Percentiles rank a stretch among this genome's conserved stretches.
These are phyloP conservation scores for Gambelia wislizenii DNA, from an alignment of 2,797 vertebrate genomes.

Conservation along the genomic window DNA sequence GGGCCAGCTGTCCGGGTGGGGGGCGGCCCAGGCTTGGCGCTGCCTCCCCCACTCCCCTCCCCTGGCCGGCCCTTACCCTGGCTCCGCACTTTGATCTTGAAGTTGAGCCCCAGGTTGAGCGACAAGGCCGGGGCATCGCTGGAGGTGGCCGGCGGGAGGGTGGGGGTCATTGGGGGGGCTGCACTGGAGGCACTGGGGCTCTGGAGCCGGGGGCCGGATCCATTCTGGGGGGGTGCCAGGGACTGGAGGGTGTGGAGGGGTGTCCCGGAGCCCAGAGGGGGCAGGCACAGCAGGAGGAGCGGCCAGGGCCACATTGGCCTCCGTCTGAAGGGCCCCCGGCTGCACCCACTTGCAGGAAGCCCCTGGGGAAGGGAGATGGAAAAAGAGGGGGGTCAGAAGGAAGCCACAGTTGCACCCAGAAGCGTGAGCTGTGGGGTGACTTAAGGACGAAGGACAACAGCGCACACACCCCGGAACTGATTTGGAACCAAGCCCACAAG, in stretches of 20 bases:
- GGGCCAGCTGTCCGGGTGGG: neutral
- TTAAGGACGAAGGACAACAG: too few relatives aligned
- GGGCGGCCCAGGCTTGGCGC: neutral
- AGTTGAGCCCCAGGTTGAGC: slow-evolving; percentile 75
- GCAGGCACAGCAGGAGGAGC: neutral
- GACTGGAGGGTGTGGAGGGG: slow-evolving; percentile 3
- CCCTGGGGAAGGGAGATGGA: neutral
- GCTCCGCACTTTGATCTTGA: slow-evolving; percentile 73
- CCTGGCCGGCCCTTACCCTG: neutral
- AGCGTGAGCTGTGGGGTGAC: neutral
- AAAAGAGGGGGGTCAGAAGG: too few relatives aligned
- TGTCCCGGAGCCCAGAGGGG: neutral
- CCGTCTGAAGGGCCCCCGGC: neutral
- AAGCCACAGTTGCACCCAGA: neutral
- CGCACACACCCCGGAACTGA: too few relatives aligned
- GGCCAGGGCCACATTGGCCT: slow-evolving; percentile 8
- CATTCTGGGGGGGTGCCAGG: neutral
- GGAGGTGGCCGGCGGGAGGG: neutral
- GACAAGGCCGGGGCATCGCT: slow-evolving; percentile 64
- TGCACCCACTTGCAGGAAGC: neutral
- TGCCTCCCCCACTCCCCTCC: neutral
- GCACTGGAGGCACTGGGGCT: neutral
- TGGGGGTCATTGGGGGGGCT: neutral
- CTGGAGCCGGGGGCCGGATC: neutral
- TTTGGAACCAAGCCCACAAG: too few relatives aligned